phyloP scores from a whole-genome alignment of 2,797 vertebrate species.

The Pelochelys cantorii region DNA sequence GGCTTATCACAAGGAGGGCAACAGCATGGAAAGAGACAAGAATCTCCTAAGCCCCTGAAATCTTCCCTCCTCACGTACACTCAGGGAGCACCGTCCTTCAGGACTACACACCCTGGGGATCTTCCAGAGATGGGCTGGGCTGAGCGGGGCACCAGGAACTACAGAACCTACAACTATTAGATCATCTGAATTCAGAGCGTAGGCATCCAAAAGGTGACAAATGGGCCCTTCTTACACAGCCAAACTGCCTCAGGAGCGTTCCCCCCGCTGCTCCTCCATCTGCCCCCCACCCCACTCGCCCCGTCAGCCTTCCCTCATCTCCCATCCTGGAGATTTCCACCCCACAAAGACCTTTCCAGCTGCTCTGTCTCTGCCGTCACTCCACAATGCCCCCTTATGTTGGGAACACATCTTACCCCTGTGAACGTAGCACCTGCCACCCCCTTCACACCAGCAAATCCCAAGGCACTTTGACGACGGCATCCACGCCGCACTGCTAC shows the following conservation, averaged over 20 bases:
- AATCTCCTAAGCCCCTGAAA: neutral
- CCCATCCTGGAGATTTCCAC: neutral
- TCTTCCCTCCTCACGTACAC: neutral
- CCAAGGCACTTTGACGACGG: neutral
- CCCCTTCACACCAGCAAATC: slow-evolving; percentile 46
- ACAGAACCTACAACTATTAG: neutral
- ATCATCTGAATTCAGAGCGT: neutral
- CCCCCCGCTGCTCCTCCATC: neutral
- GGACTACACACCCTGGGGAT: neutral
- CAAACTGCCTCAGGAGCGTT: neutral
- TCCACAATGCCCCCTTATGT: neutral
- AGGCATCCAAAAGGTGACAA: neutral
- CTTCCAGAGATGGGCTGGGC: neutral
- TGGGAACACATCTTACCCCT: neutral
- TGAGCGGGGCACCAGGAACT: neutral
- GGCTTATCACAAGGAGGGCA: neutral
- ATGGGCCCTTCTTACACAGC: neutral
- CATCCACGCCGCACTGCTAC: slow-evolving; percentile 11
- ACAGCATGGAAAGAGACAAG: neutral
- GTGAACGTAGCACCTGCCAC: neutral
- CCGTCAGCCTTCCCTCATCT: neutral
- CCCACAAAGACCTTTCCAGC: neutral
- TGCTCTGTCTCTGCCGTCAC: neutral
- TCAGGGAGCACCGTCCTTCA: neutral
- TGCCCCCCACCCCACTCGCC: neutral